phyloP scores from a whole-genome alignment of 2,888 invertebrate genomes.

The Drosophila pseudotakahashii region DNA sequence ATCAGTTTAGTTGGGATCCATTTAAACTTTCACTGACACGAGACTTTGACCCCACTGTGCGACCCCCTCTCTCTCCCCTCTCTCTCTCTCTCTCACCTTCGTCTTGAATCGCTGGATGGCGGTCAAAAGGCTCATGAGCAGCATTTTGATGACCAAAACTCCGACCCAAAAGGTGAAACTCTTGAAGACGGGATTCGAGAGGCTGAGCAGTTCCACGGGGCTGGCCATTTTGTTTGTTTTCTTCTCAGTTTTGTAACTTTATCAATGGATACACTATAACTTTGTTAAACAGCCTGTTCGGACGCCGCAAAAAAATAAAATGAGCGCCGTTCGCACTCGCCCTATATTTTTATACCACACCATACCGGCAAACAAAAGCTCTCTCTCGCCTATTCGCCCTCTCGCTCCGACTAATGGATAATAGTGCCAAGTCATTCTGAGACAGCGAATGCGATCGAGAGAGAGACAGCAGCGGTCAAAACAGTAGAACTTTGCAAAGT shows the following conservation, averaged over 20 bases:
- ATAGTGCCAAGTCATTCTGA: slow-evolving; percentile 52
- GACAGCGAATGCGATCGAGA: slow-evolving; percentile 8
- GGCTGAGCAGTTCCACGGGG: slow-evolving; percentile 64
- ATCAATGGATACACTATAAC: not conserved
- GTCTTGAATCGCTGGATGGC: slow-evolving; percentile 83
- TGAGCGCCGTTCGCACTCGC: slow-evolving; percentile 12
- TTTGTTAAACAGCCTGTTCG: not conserved
- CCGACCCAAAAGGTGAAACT: slow-evolving; percentile 84
- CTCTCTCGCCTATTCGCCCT: not conserved
- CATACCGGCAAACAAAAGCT: slow-evolving; percentile 7
- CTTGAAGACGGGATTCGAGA: slow-evolving; percentile 82
- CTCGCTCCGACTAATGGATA: slow-evolving; percentile 15
- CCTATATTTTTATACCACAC: slow-evolving; percentile 24
- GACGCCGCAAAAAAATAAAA: slow-evolving; percentile 7
- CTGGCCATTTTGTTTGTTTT: slow-evolving; percentile 59
- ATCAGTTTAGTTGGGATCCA: too few relatives aligned
- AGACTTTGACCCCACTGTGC: slow-evolving; percentile 58
- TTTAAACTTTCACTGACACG: slow-evolving; percentile 13
- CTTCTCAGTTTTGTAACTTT: not conserved
- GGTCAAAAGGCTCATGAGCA: slow-evolving; percentile 84
- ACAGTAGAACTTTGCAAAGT: too few relatives aligned
- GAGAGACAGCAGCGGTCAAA: not conserved
- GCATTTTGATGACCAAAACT: slow-evolving; percentile 84
- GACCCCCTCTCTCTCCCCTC: not conserved
- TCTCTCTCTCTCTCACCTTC: slow-evolving; percentile 75